A percentile compares a stretch with the other conserved stretches of the same genome.
Evolutionary conservation across 2,888 invertebrate genomes (phyloP).

Genomic region (Caenorhabditis uteleia): DNA sequence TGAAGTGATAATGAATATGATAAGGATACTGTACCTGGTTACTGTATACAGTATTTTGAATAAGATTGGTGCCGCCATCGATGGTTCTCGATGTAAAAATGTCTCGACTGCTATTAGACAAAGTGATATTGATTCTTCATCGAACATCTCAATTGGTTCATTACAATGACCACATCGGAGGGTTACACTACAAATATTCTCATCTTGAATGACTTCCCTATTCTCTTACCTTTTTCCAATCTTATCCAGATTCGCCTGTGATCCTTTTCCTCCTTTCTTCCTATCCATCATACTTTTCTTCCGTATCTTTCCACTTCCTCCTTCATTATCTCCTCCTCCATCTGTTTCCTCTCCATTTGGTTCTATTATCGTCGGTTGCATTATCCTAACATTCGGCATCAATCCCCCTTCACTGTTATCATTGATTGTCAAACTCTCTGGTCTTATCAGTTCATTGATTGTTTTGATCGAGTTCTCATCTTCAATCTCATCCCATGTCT

Average conservation of each 20-base stretch:
- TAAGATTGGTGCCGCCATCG: slow-evolving; percentile 86
- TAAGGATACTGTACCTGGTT: slow-evolving; percentile 78
- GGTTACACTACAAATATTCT: slow-evolving; percentile 47
- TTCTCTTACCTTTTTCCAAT: slow-evolving; percentile 3
- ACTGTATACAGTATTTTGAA: slow-evolving; percentile 89
- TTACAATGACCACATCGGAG: slow-evolving; percentile 86
- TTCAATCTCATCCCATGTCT: slow-evolving; percentile 47
- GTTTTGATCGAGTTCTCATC: slow-evolving; percentile 16
- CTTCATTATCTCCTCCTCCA: slow-evolving; percentile 28
- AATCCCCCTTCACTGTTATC: slow-evolving; percentile 7
- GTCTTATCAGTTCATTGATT: slow-evolving; percentile 39
- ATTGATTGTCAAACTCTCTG: slow-evolving; percentile 57
- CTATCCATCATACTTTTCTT: no score
- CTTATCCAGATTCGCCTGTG: not conserved
- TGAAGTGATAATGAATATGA: not conserved
- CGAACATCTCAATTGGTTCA: slow-evolving; percentile 85
- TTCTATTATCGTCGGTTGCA: slow-evolving; percentile 38
- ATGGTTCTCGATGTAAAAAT: slow-evolving; percentile 93
- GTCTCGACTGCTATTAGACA: slow-evolving; percentile 91
- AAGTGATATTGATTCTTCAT: slow-evolving; percentile 85
- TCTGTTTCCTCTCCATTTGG: slow-evolving; percentile 16
- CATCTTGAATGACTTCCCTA: slow-evolving; percentile 2
- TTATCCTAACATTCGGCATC: slow-evolving; percentile 4
- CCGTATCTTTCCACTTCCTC: slow-evolving; percentile 10
- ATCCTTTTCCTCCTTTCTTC: slow-evolving; percentile 8